Percentiles rank a stretch among this genome's conserved stretches.
phyloP scores from a whole-genome alignment of 2,888 invertebrate genomes.

The Eupelmus urozonus region DNA sequence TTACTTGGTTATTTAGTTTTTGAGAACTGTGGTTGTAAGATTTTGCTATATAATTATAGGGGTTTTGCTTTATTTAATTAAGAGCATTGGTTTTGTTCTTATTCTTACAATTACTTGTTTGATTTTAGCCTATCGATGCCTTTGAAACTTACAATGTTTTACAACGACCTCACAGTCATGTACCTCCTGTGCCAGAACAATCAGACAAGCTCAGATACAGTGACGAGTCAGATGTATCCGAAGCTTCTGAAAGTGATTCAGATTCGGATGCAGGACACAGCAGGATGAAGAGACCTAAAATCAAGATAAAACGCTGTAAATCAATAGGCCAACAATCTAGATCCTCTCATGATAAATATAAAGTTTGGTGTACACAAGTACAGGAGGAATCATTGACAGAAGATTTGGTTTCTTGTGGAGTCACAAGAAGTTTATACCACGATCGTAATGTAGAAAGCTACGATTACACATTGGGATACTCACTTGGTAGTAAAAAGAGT shows the following conservation, averaged over 20 bases:
- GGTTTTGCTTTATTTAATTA: too few relatives aligned
- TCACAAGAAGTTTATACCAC: slow-evolving; percentile 82
- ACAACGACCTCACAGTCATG: slow-evolving; percentile 69
- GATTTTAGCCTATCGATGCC: slow-evolving; percentile 68
- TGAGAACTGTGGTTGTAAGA: too few relatives aligned
- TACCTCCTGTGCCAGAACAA: slow-evolving; percentile 62
- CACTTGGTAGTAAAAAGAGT: slow-evolving; percentile 60
- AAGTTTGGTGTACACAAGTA: slow-evolving; percentile 85
- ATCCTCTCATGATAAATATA: slow-evolving; percentile 83
- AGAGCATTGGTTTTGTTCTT: too few relatives aligned
- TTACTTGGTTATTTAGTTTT: too few relatives aligned
- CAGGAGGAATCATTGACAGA: slow-evolving; percentile 90
- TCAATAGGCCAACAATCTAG: slow-evolving; percentile 74
- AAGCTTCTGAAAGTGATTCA: slow-evolving; percentile 81
- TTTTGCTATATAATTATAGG: too few relatives aligned
- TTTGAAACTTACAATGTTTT: slow-evolving; percentile 73
- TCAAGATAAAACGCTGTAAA: slow-evolving; percentile 76
- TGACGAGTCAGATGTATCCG: slow-evolving; percentile 79
- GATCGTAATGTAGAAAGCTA: slow-evolving; percentile 87
- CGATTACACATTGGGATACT: slow-evolving; percentile 82
- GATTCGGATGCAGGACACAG: slow-evolving; percentile 77
- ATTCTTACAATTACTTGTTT: too few relatives aligned
- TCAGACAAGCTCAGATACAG: slow-evolving; percentile 79
- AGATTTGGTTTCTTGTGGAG: slow-evolving; percentile 88
- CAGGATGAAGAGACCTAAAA: slow-evolving; percentile 80